phyloP scores from a whole-genome alignment of 2,888 invertebrate species.

The Nomada ruficornis region DNA sequence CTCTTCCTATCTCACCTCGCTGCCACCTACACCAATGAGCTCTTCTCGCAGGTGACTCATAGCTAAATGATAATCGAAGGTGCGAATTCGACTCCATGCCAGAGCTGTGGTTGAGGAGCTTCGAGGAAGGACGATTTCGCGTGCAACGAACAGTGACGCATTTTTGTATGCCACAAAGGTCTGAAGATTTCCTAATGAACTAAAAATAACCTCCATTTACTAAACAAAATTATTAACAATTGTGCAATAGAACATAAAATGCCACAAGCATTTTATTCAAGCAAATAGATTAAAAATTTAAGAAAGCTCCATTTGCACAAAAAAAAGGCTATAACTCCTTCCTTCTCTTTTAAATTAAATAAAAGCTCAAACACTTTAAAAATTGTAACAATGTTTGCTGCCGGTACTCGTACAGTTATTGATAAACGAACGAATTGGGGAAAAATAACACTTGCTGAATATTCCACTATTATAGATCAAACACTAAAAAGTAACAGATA shows the following conservation, averaged over 20 bases:
- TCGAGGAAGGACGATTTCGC: background rate
- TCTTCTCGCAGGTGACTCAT: slow-evolving; percentile 52
- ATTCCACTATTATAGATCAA: background rate
- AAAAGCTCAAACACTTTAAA: too few relatives aligned
- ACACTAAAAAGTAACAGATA: background rate
- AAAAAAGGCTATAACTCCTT: too few relatives aligned
- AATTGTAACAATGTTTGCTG: too few relatives aligned
- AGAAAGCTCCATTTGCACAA: too few relatives aligned
- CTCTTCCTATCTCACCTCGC: background rate
- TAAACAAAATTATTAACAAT: too few relatives aligned
- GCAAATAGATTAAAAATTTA: too few relatives aligned
- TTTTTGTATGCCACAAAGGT: background rate
- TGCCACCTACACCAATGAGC: slow-evolving; percentile 38
- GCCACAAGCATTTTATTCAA: too few relatives aligned
- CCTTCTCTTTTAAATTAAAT: too few relatives aligned
- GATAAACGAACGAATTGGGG: background rate
- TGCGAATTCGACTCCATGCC: slow-evolving; percentile 53
- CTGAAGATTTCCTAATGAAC: background rate
- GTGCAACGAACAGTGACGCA: background rate
- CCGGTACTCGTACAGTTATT: background rate
- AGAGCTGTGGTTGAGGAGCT: slow-evolving; percentile 1
- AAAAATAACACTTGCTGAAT: background rate
- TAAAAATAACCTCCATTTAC: too few relatives aligned
- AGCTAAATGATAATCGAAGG: slow-evolving; percentile 54
- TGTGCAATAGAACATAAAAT: too few relatives aligned